Evolutionary conservation across 2,797 vertebrate species (phyloP).

Genomic region (Hemibagrus guttatus): DNA sequence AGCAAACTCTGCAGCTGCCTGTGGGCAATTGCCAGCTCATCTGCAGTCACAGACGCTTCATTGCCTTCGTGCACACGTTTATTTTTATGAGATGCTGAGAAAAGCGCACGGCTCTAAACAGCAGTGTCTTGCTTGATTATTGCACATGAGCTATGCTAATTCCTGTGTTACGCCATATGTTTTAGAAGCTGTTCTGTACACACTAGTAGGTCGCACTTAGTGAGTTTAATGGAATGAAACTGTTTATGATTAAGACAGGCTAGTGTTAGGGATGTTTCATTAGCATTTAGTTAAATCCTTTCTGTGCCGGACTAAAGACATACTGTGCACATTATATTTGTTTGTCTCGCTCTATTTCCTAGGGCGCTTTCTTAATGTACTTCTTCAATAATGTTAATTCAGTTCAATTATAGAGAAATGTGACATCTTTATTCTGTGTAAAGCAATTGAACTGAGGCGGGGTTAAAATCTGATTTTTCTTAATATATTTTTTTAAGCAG

Average conservation of each 20-base stretch:
- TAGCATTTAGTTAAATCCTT: neutral
- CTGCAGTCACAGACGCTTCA: slow-evolving; percentile 50
- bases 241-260: slow-evolving; percentile 3
- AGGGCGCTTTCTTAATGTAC: neutral
- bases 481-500: neutral
- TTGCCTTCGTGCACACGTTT: slow-evolving; percentile 57
- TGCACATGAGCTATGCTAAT: slow-evolving; percentile 44
- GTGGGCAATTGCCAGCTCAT: slow-evolving; percentile 65
- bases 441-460: slow-evolving; percentile 10
- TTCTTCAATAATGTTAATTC: slow-evolving; percentile 1
- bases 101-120: slow-evolving; percentile 34
- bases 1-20: slow-evolving; percentile 46
- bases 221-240: slow-evolving; percentile 10
- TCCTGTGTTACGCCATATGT: slow-evolving; percentile 48
- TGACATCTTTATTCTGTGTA: neutral
- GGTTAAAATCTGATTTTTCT: slow-evolving; percentile 20
- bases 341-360: neutral
- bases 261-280: neutral
- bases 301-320: neutral
- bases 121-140: slow-evolving; percentile 59
- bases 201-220: neutral
- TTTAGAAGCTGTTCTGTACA: neutral
- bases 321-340: neutral
- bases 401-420: neutral
- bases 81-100: slow-evolving; percentile 69